Percentiles rank a stretch among this genome's conserved stretches.
phyloP scores from a whole-genome alignment of 2,113 vertebrate genomes.

The Leucopsar rothschildi region DNA sequence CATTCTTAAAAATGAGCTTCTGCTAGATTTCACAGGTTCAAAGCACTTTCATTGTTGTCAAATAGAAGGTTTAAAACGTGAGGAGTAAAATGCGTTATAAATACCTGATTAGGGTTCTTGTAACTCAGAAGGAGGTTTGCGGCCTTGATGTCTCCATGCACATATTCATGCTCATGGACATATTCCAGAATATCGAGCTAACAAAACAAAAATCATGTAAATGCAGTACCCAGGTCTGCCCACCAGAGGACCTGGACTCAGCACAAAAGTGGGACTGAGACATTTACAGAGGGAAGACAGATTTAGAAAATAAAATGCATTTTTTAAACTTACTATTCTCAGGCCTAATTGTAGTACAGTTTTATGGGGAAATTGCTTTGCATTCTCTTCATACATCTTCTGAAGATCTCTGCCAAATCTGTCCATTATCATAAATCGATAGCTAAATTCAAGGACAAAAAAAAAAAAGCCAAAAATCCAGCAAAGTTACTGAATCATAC shows the following conservation, averaged over 20 bases:
- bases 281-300: not conserved
- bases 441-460: conserved; percentile 70
- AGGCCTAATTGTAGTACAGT: conserved; percentile 90
- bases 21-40: conserved; percentile 68
- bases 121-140: conserved; percentile 91
- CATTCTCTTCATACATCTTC: conserved; percentile 88
- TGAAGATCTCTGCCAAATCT: conserved; percentile 92
- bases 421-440: conserved; percentile 98
- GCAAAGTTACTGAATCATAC: not conserved
- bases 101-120: conserved; percentile 89
- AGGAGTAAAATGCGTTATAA: conserved; percentile 45
- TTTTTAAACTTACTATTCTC: conserved; percentile 83
- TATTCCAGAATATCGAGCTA: conserved; percentile 93
- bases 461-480: not conserved
- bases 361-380: conserved; percentile 83
- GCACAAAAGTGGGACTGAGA: not conserved
- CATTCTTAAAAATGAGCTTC: conserved; percentile 68
- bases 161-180: conserved; percentile 94
- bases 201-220: conserved; percentile 50
- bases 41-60: conserved; percentile 44
- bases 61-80: conserved; percentile 48
- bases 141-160: conserved; percentile 95
- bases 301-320: not conserved
- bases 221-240: conserved; percentile 53
- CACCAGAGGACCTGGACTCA: conserved; percentile 67